Evolutionary conservation across 2,113 vertebrate genomes (phyloP).

Genomic region (Chloroceryle aenea): DNA sequence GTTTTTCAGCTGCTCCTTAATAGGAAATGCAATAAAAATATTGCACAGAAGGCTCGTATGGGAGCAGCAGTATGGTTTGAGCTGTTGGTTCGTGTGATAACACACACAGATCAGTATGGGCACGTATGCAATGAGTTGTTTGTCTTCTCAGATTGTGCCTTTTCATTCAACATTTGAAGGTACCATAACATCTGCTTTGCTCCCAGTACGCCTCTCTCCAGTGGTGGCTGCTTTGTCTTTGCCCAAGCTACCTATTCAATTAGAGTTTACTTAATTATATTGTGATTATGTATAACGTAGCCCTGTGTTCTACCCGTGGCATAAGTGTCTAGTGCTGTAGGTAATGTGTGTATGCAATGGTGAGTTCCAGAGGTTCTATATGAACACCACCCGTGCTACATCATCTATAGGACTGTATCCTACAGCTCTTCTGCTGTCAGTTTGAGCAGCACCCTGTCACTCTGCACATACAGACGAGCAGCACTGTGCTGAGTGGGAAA

Average conservation of each 20-base stretch:
- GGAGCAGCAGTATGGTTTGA: background rate
- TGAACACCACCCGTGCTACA: accelerated
- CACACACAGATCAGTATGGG: too few species aligned
- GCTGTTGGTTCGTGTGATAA: background rate
- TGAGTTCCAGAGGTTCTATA: background rate
- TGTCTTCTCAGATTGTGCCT: background rate
- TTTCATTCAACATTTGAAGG: background rate
- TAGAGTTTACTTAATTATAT: too few species aligned
- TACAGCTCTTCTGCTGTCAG: background rate
- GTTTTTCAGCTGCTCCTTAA: background rate
- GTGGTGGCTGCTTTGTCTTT: background rate
- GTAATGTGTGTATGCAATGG: background rate
- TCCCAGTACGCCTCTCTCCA: background rate
- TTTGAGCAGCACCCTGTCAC: accelerated
- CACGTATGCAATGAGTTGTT: background rate
- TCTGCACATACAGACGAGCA: background rate
- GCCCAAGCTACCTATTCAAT: background rate
- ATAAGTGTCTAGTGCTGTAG: background rate
- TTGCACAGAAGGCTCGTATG: background rate
- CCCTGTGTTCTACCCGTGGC: background rate
- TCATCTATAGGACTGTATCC: background rate
- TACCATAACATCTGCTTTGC: background rate
- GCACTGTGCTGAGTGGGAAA: background rate
- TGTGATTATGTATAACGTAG: background rate
- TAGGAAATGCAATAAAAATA: background rate